A percentile compares a stretch with the other conserved stretches of the same genome.
Evolutionary conservation across 2,888 invertebrate species (phyloP).

Genomic region (Brachyopa scutellaris): DNA sequence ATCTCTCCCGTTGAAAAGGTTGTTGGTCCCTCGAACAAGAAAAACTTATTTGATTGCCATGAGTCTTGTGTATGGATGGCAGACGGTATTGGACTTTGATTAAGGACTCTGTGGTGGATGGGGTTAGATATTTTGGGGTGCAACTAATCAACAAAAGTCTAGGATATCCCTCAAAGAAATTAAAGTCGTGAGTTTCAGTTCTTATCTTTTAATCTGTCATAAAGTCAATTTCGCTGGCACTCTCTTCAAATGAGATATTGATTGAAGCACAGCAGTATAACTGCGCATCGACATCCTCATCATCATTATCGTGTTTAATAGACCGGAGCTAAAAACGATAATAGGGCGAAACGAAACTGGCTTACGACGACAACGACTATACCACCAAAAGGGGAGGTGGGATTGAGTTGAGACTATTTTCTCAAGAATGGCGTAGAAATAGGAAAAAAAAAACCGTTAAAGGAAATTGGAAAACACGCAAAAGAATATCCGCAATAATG

Average conservation of each 20-base stretch:
- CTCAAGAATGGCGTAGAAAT: background rate
- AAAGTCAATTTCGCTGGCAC: slow-evolving; percentile 34
- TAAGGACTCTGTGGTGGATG: slow-evolving; percentile 5
- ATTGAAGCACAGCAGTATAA: slow-evolving; percentile 7
- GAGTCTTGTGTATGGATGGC: background rate
- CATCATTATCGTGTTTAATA: slow-evolving; percentile 60
- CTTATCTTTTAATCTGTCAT: slow-evolving; percentile 49
- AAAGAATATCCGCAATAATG: slow-evolving; percentile 68
- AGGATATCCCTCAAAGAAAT: background rate
- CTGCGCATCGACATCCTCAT: slow-evolving; percentile 29
- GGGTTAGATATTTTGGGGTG: background rate
- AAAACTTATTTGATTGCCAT: slow-evolving; percentile 63
- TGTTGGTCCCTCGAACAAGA: slow-evolving; percentile 50
- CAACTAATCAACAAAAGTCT: slow-evolving; percentile 47
- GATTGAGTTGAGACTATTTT: slow-evolving; percentile 8
- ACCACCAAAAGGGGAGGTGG: no score
- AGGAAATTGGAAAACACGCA: slow-evolving; percentile 60
- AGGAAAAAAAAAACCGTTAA: slow-evolving; percentile 1
- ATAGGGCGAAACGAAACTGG: slow-evolving; percentile 37
- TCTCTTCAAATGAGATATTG: slow-evolving; percentile 49
- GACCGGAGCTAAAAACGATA: slow-evolving; percentile 54
- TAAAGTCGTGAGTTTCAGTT: background rate
- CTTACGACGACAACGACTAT: slow-evolving; percentile 19
- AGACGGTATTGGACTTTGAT: slow-evolving; percentile 26
- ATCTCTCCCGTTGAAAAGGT: slow-evolving; percentile 45